Base-by-base conservation (phyloP, 2,888 invertebrate genomes). In the Abrostola triplasia region DNA sequence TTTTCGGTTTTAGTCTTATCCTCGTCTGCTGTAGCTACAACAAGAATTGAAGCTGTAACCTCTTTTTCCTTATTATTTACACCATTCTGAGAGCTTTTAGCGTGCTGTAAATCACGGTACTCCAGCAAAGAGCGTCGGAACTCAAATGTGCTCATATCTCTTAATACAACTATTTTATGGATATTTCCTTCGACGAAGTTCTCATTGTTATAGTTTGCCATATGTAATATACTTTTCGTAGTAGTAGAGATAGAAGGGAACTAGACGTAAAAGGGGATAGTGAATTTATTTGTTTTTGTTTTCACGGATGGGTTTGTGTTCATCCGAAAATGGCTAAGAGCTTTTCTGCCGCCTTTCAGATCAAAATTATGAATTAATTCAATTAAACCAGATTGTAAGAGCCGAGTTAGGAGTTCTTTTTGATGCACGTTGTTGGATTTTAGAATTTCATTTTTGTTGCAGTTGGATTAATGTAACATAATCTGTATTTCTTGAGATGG, bases 91-190 rank as follows among this genome's bases (percentile, higher is more conserved):
- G 78, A 77, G 84, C 87, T 87, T 83, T 87, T 83, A 87, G 82
- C 79, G 71, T 73, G 67, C 76, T 66, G 87, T 88, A 88, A 88
- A 89, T 89, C 87, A 88, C 77, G 70, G 74, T 79, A 80, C 84
- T 80, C 78, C 73, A 75, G 69, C 67, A 72, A 83, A 88, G 84
- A 86, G 72, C 61, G 53, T 13, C 12, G 44, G 83, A 70, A 75
- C 76, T 73, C 57, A 76, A 82, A 80, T 83, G 83, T 76, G 70
- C 69, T 75, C 84, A 84, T 85, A 74, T 81, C 76, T 85, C 85
- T 80, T 82, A 82, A 83, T 86, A 84, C 77, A 79, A 82, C 76
- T 76, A 80, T 79, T 76, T 78, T 71, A 70, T 76, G 66, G 65
- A 67, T 74, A 66, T 70, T 64, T 74, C 47, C 62, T 62, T 57